Percentiles rank a stretch among this genome's conserved stretches.
Evolutionary conservation across 2,888 invertebrate species (phyloP).

Genomic region (Eupithecia vulgata): DNA sequence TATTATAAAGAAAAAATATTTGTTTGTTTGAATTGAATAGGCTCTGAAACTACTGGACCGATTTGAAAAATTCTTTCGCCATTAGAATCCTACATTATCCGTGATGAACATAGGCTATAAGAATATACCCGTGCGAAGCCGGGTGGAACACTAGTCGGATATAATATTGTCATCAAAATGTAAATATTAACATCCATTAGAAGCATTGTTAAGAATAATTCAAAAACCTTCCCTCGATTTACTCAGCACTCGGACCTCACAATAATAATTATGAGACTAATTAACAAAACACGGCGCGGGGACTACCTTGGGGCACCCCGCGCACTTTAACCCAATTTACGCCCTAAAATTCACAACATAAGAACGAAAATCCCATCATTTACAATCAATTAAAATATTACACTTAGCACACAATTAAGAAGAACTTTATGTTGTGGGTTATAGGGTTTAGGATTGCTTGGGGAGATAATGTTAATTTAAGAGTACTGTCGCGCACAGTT

Average conservation of each 20-base stretch:
- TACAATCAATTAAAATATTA: neutral
- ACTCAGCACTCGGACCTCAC: conserved; percentile 40
- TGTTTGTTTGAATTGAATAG: no score
- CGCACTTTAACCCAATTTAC: conserved; percentile 5
- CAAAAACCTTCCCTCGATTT: conserved; percentile 33
- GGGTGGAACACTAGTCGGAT: no score
- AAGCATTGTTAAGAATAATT: conserved; percentile 17
- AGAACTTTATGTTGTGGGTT: neutral
- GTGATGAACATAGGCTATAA: no score
- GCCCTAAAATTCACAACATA: conserved; percentile 15
- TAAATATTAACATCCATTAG: conserved; percentile 1
- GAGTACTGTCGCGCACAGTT: conserved; percentile 32
- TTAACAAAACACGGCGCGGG: conserved; percentile 42
- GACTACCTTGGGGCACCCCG: conserved; percentile 30
- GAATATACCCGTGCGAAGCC: no score
- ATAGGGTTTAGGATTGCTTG: conserved; percentile 19
- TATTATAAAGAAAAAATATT: no score
- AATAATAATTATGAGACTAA: conserved; percentile 43
- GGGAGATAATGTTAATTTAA: conserved; percentile 15
- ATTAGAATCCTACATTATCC: no score
- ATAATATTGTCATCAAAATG: no score
- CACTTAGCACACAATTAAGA: conserved; percentile 12
- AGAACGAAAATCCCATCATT: conserved; percentile 14
- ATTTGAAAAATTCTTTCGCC: no score
- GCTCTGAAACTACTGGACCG: no score